These are phyloP conservation scores for Blastobasis lacticolella DNA, from an alignment of 2,888 invertebrate genomes.

Conservation along the genomic window DNA sequence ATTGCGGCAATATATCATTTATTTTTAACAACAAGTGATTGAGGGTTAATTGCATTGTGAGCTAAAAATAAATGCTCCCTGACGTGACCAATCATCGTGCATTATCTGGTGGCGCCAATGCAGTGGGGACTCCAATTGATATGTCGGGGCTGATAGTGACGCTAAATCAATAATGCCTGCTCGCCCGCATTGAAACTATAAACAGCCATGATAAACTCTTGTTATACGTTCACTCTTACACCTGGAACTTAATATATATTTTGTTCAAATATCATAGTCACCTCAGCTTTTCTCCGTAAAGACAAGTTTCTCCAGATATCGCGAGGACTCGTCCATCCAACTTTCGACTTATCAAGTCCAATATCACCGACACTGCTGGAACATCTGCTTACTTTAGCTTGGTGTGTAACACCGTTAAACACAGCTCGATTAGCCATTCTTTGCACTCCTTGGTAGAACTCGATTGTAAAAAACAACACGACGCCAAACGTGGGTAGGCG, in stretches of 20 bases:
- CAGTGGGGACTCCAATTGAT: constrained; percentile 17
- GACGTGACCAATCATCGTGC: constrained; percentile 8
- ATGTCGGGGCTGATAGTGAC: constrained; percentile 18
- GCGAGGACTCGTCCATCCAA: constrained; percentile 65
- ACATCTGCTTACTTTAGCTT: constrained; percentile 56
- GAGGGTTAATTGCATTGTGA: neutral
- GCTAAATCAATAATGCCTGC: constrained; percentile 25
- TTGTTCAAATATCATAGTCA: constrained; percentile 22
- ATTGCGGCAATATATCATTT: no score
- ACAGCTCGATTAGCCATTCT: constrained; percentile 57
- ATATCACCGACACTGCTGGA: constrained; percentile 61
- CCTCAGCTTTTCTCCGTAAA: constrained; percentile 63
- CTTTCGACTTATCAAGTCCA: constrained; percentile 56
- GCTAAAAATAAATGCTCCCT: neutral
- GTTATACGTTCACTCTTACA: no score
- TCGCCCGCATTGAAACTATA: neutral
- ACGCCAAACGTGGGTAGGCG: constrained; percentile 6
- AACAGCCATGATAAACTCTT: no score
- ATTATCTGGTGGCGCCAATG: constrained; percentile 22
- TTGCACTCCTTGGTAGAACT: constrained; percentile 25
- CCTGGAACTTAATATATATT: no score
- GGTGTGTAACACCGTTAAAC: constrained; percentile 41
- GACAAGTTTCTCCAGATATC: constrained; percentile 69
- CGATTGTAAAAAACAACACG: constrained; percentile 11
- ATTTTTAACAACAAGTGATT: no score